These are phyloP conservation scores for Clarias magur DNA, from an alignment of 2,113 vertebrate genomes.

Conservation along the genomic window DNA sequence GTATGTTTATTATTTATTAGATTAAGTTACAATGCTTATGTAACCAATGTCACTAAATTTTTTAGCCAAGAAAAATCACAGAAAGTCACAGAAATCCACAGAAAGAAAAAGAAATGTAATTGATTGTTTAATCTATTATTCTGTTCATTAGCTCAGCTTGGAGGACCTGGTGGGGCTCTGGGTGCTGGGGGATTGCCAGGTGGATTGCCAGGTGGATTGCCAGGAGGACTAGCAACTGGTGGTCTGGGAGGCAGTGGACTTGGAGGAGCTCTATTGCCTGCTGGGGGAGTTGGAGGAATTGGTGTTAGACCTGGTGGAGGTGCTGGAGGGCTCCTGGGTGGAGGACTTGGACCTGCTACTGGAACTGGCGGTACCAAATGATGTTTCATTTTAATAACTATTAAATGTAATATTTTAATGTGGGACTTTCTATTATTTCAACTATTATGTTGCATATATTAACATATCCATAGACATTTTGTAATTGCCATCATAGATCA, in stretches of 20 bases:
- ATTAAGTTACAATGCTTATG: neutral
- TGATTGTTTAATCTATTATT: neutral
- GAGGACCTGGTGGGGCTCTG: constrained; percentile 31
- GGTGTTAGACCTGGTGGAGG: constrained; percentile 7
- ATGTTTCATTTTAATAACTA: neutral
- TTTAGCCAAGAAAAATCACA: neutral
- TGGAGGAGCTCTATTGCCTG: constrained; percentile 22
- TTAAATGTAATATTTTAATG: neutral
- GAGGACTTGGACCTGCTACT: constrained; percentile 18
- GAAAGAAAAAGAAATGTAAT: neutral
- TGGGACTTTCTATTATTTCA: neutral
- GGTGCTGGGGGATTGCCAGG: constrained; percentile 27
- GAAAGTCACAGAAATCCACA: too few relatives aligned
- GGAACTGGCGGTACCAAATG: neutral
- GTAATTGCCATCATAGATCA: neutral
- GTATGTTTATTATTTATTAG: neutral
- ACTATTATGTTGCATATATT: neutral
- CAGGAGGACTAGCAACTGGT: constrained; percentile 10
- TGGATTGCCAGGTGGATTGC: constrained; percentile 16
- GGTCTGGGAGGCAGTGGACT: constrained; percentile 11
- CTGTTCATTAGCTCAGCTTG: constrained; percentile 41
- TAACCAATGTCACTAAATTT: neutral
- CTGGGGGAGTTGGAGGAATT: constrained; percentile 23
- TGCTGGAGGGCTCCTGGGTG: constrained; percentile 26
- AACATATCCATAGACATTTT: neutral